A percentile compares a stretch with the other conserved stretches of the same genome.
phyloP scores from a whole-genome alignment of 1,140 invertebrate species.

The Agraylea sexmaculata region DNA sequence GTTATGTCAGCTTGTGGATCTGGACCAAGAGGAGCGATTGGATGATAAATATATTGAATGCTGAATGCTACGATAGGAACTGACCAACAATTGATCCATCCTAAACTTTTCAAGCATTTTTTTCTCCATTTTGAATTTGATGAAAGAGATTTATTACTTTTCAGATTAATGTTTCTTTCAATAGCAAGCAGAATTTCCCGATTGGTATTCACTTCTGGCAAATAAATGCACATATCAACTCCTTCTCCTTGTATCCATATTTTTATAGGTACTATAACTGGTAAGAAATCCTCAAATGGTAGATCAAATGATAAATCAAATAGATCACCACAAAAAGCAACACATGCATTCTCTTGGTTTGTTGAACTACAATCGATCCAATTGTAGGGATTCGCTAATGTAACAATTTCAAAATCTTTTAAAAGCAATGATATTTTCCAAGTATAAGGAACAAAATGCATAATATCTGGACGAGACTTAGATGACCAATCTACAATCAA shows the following conservation, averaged over 20 bases:
- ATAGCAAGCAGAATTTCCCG: conserved; percentile 71
- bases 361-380: conserved; percentile 97
- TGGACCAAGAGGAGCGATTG: conserved; percentile 73
- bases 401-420: conserved; percentile 93
- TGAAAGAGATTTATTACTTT: conserved; percentile 42
- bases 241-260: conserved; percentile 93
- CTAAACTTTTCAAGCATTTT: conserved; percentile 61
- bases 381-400: conserved; percentile 92
- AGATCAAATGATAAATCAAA: conserved; percentile 88
- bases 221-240: conserved; percentile 76
- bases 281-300: conserved; percentile 86
- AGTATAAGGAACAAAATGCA: conserved; percentile 94
- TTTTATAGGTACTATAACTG: conserved; percentile 71
- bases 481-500: conserved; percentile 94
- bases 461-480: conserved; percentile 78
- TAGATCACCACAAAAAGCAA: conserved; percentile 86
- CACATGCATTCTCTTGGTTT: conserved; percentile 87
- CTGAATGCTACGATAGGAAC: conserved; percentile 86
- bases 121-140: conserved; percentile 66
- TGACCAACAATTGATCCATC: conserved; percentile 94
- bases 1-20: conserved; percentile 82
- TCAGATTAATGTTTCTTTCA: conserved; percentile 78
- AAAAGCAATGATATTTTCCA: conserved; percentile 85
- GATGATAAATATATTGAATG: conserved; percentile 85
- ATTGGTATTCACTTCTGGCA: conserved; percentile 85